These are phyloP conservation scores for Drosophila ficusphila DNA, from an alignment of 1,140 invertebrate species.

Conservation along the genomic window DNA sequence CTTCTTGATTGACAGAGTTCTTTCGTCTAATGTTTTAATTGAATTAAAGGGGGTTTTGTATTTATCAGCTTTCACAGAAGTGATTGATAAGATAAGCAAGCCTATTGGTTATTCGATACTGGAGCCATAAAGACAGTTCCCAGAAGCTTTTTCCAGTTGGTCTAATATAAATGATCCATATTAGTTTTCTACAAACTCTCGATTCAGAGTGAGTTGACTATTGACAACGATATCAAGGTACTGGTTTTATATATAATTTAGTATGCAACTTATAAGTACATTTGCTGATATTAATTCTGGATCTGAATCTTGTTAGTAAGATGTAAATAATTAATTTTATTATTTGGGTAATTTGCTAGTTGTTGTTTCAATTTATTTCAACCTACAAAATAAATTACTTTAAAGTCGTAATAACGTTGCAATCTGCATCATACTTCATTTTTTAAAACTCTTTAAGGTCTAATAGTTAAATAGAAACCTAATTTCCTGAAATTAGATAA, in stretches of 20 bases:
- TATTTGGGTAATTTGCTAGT: too few species aligned
- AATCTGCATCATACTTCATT: too few species aligned
- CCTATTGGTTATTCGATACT: not conserved
- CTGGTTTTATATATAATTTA: not conserved
- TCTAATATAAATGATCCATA: conserved; percentile 13
- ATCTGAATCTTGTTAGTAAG: too few species aligned
- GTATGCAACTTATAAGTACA: not conserved
- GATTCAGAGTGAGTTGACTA: not conserved
- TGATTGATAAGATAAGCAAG: conserved; percentile 22
- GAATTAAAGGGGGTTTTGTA: conserved; percentile 24
- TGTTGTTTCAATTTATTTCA: too few species aligned
- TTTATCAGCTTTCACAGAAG: conserved; percentile 21
- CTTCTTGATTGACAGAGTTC: conserved; percentile 15
- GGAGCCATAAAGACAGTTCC: not conserved
- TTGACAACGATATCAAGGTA: too few species aligned
- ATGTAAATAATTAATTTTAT: too few species aligned
- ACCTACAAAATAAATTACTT: too few species aligned
- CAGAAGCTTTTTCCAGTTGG: not conserved
- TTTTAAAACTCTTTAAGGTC: not conserved
- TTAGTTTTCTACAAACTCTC: not conserved
- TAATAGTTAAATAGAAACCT: not conserved
- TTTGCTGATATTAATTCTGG: not conserved
- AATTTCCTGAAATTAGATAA: not conserved
- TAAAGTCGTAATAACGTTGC: too few species aligned
- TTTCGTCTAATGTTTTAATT: not conserved